Evolutionary conservation across 2,888 invertebrate species (phyloP), one percentile per base, ranked within the genome.

Genomic region (Pristionchus japonicus): DNA sequence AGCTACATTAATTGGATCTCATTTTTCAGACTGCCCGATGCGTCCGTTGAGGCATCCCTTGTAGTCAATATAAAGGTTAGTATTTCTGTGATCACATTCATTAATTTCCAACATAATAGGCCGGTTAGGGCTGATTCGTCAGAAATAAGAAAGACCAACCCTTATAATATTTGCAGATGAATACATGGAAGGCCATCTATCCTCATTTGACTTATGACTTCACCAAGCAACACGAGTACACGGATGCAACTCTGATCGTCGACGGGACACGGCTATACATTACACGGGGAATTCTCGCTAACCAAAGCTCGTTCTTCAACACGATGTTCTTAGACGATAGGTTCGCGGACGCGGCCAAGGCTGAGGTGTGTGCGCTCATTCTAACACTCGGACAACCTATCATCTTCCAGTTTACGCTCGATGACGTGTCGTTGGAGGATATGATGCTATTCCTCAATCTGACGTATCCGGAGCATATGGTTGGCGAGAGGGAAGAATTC

Each of bases 401-500:
- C n/a, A n/a, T n/a, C n/a, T n/a, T n/a, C n/a, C n/a, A n/a, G n/a
- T n/a, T n/a, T n/a, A n/a, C n/a, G n/a, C n/a, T n/a, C n/a, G n/a
- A n/a, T 7, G 77, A 77, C 7, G 43, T 77, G 23, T 47, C 40
- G 15, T 77, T 47, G 9, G n/a, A 7, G 17, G 77, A 77, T 27
- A 77, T 77, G 77, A n/a, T 77, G 2, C 77, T 77, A n/a, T 77
- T 77, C 13, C 43, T 77, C 47, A 40, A 47, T 27, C 77, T 77
- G 4, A 13, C 13, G 1, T 77, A 77, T 47, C 77, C 77, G 11
- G 77, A 77, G 77, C 43, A 43, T 13, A 70, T 70, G 37, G 70
- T 70, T 7, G 70, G 70, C 37, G 37, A 20, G 20, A 34, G 70
- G 23, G 70, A 70, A 20, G 3, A 17, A 17, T 37, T 20, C 9